Evolutionary conservation across 1,140 invertebrate species (phyloP), one percentile per base, ranked within the genome.

Genomic region (Lepidurus arcticus): DNA sequence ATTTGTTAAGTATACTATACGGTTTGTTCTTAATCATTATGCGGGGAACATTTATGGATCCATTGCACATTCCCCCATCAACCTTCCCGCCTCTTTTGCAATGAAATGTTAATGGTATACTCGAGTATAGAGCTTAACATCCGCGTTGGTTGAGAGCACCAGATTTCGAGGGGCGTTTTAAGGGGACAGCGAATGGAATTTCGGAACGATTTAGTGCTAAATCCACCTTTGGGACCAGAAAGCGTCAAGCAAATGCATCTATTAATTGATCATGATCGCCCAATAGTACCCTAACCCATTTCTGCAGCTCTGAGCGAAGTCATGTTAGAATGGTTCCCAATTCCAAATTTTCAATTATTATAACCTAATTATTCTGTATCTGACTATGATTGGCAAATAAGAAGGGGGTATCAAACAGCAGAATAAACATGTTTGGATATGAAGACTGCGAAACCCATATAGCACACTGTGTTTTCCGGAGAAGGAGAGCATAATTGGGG

Each of bases 1-100:
- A 65, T 21, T 65, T 47, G 1, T 10, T 10, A 11, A 65, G 53
- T 21, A 21, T 65, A 7, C 16, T n/a, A 21, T 65, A 21, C 1
- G 53, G 53, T 21, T 34, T n/a, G 53, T 65, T 65, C 53, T 65
- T 65, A 65, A 65, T 65, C 53, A 65, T 65, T 65, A 65, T 65
- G 53, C 53, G 16, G 53, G 53, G 53, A 65, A 65, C 53, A 65
- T 65, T 65, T 65, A 65, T 65, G 13, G 53, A 13, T 65, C 6
- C 16, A 13, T 65, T 34, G 34, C 34, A 21, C 21, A 65, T 65
- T 65, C 53, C 16, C n/a, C 53, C 8, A 21, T 7, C 53, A 13
- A 10, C 53, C 10, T 10, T 10, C 21, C 53, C 9, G 53, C 53
- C 53, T 65, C 53, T 65, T 65, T 65, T 13, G 53, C 53, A 13